A percentile compares a stretch with the other conserved stretches of the same genome.
These are phyloP conservation scores for Cyclina sinensis DNA, from an alignment of 1,140 invertebrate species.

Conservation along the genomic window DNA sequence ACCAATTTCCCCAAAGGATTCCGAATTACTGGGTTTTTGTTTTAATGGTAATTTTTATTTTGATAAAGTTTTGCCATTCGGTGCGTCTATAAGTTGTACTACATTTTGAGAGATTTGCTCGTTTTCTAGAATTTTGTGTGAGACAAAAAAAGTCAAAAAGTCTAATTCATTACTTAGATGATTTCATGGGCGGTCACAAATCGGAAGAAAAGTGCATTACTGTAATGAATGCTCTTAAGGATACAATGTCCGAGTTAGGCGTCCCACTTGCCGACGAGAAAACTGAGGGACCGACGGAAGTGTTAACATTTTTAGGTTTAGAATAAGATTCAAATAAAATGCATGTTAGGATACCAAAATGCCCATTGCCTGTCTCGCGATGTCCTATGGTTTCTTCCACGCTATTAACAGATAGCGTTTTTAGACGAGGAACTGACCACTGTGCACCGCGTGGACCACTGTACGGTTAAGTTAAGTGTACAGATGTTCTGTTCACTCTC, in stretches of 20 bases:
- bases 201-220: not conserved
- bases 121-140: not conserved
- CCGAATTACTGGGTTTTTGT: constrained; percentile 42
- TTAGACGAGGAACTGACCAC: too few relatives aligned
- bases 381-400: too few relatives aligned
- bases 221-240: not conserved
- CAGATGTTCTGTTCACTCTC: too few relatives aligned
- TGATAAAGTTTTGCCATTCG: constrained; percentile 41
- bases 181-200: constrained; percentile 34
- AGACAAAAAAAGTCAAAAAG: not conserved
- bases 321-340: constrained; percentile 35
- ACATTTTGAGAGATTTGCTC: constrained; percentile 33
- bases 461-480: too few relatives aligned
- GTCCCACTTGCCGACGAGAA: constrained; percentile 1
- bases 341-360: not conserved
- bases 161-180: constrained; percentile 51
- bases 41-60: constrained; percentile 29
- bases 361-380: too few relatives aligned
- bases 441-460: too few relatives aligned
- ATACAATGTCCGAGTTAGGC: not conserved
- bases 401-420: too few relatives aligned
- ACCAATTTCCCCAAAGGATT: constrained; percentile 14
- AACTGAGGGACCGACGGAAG: not conserved
- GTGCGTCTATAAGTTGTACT: constrained; percentile 4
- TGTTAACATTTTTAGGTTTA: not conserved